These are phyloP conservation scores for Macroramphosus scolopax DNA, from an alignment of 2,797 vertebrate genomes.

Conservation along the genomic window DNA sequence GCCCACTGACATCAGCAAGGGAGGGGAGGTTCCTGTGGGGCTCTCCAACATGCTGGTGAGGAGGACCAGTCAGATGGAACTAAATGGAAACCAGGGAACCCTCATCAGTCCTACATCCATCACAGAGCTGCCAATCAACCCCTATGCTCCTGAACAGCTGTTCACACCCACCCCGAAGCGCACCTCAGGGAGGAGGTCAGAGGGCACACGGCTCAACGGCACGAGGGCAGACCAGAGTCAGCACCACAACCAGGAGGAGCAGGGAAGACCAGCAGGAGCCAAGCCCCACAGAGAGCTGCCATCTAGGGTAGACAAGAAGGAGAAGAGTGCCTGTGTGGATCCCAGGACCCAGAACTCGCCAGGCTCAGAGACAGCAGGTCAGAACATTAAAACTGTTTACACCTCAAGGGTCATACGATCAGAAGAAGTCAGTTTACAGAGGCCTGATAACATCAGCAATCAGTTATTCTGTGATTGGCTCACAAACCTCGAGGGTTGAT, in stretches of 20 bases:
- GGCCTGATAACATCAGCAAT: too few relatives aligned
- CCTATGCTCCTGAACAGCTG: slow-evolving; percentile 48
- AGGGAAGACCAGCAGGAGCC: neutral
- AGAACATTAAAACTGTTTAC: slow-evolving; percentile 7
- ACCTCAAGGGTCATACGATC: too few relatives aligned
- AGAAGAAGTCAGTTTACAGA: too few relatives aligned
- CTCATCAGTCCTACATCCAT: neutral
- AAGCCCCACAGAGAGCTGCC: neutral
- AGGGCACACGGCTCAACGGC: neutral
- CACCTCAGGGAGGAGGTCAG: slow-evolving; percentile 25
- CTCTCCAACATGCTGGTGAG: slow-evolving; percentile 24
- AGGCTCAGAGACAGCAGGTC: slow-evolving; percentile 9
- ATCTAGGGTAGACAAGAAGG: neutral
- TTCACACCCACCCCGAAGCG: neutral
- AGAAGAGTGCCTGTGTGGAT: neutral
- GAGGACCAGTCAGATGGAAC: slow-evolving; percentile 24
- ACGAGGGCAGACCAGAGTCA: neutral
- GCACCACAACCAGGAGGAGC: slow-evolving; percentile 1
- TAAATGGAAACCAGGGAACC: slow-evolving; percentile 24
- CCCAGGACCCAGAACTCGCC: neutral
- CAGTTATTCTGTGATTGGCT: too few relatives aligned
- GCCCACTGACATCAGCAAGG: slow-evolving; percentile 8
- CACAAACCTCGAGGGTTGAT: too few relatives aligned
- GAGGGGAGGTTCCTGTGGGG: neutral
- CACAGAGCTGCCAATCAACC: slow-evolving; percentile 63